Evolutionary conservation across 2,113 vertebrate species (phyloP).

Genomic region (Serinus canaria): DNA sequence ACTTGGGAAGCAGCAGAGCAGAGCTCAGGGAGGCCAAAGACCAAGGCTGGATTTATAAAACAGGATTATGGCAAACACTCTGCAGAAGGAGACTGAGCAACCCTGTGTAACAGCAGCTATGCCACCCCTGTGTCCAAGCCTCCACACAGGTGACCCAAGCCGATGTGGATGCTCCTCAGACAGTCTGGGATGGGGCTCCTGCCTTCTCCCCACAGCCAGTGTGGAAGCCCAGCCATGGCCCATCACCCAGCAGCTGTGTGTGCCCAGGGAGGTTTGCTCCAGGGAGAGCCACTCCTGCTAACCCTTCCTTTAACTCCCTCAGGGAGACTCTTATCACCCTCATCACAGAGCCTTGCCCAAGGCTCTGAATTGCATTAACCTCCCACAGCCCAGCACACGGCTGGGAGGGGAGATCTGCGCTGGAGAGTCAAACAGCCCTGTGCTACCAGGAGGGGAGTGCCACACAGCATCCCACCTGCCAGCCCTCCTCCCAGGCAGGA

Average conservation of each 20-base stretch:
- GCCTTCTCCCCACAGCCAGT: rapidly evolving
- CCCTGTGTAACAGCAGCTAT: background rate
- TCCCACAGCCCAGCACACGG: background rate
- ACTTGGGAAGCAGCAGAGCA: constrained; percentile 1
- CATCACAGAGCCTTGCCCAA: rapidly evolving
- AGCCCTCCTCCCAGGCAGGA: background rate
- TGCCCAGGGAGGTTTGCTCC: background rate
- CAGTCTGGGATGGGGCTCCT: background rate
- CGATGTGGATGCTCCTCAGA: rapidly evolving
- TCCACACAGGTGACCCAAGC: rapidly evolving
- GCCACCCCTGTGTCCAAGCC: background rate
- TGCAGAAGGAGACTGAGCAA: background rate
- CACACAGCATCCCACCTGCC: background rate
- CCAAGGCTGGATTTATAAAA: background rate
- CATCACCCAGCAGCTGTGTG: rapidly evolving
- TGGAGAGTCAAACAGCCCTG: background rate
- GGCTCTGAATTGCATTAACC: background rate
- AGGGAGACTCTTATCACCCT: background rate
- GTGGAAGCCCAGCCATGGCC: background rate
- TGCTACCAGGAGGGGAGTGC: rapidly evolving
- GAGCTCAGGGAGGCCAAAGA: constrained; percentile 14
- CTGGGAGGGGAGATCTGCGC: background rate
- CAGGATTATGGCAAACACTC: background rate
- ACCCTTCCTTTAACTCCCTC: background rate
- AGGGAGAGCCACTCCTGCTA: background rate